Percentiles rank a stretch among this genome's conserved stretches.
Evolutionary conservation across 2,113 vertebrate genomes (phyloP).

Genomic region (Caranx ignobilis): DNA sequence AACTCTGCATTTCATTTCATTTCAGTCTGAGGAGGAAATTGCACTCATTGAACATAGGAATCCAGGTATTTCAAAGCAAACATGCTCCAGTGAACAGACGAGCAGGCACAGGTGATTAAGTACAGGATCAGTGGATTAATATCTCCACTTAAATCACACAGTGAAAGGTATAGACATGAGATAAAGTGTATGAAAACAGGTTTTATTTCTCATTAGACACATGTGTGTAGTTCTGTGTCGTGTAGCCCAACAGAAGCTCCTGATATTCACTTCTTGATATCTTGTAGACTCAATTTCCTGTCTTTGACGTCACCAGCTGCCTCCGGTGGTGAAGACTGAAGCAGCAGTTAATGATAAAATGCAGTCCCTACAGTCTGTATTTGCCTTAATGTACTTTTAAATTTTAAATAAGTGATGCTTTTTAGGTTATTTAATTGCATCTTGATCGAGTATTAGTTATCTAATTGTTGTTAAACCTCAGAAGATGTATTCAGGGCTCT

Average conservation of each 20-base stretch:
- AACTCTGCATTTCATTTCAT: neutral
- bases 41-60: neutral
- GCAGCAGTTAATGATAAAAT: neutral
- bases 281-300: constrained; percentile 6
- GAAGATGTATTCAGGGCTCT: neutral
- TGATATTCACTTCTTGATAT: neutral
- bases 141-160: neutral
- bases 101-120: neutral
- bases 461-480: neutral
- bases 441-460: neutral
- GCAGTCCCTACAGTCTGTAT: neutral
- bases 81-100: neutral
- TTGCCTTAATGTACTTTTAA: neutral
- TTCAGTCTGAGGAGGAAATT: neutral
- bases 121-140: neutral
- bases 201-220: neutral
- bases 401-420: neutral
- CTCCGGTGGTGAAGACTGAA: neutral
- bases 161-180: neutral
- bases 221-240: neutral
- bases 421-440: neutral
- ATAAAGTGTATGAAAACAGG: neutral
- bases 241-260: neutral
- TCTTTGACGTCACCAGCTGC: constrained; percentile 10
- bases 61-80: neutral